Conservation (phyloP, 2,797 vertebrate genomes). For the Rhinophrynus dorsalis region DNA sequence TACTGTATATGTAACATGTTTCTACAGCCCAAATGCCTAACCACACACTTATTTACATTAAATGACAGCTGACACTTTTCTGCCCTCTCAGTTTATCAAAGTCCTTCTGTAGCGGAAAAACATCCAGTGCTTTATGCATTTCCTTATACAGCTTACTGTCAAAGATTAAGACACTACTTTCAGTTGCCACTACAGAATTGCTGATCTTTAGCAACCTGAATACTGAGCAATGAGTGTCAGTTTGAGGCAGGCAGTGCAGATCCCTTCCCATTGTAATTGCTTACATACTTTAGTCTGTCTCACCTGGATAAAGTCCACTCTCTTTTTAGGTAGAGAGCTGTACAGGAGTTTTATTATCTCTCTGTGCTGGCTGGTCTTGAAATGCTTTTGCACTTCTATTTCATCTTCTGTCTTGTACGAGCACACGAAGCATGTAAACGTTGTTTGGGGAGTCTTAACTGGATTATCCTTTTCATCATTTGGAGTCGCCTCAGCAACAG, state of each 20-base stretch:
- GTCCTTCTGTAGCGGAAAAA: no score
- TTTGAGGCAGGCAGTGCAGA: neutral
- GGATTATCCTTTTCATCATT: neutral
- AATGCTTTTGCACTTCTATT: neutral
- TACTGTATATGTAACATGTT: no score
- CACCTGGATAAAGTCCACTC: slow-evolving; percentile 25
- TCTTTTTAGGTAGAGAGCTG: neutral
- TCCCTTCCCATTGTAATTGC: neutral
- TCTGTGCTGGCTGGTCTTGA: neutral
- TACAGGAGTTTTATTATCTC: neutral
- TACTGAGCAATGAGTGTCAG: neutral
- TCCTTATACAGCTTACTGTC: no score
- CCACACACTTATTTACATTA: no score
- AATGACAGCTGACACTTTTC: no score
- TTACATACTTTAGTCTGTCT: neutral
- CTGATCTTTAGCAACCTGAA: no score
- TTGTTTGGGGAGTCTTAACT: neutral
- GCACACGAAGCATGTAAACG: slow-evolving; percentile 7
- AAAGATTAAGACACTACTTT: no score
- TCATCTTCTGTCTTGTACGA: neutral
- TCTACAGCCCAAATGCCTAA: no score
- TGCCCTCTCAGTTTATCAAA: no score
- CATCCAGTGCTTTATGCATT: no score
- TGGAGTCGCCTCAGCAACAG: neutral
- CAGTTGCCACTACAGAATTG: no score